A percentile compares a stretch with the other conserved stretches of the same genome.
Evolutionary conservation across 2,888 invertebrate species (phyloP).

Genomic region (Phortica magna): DNA sequence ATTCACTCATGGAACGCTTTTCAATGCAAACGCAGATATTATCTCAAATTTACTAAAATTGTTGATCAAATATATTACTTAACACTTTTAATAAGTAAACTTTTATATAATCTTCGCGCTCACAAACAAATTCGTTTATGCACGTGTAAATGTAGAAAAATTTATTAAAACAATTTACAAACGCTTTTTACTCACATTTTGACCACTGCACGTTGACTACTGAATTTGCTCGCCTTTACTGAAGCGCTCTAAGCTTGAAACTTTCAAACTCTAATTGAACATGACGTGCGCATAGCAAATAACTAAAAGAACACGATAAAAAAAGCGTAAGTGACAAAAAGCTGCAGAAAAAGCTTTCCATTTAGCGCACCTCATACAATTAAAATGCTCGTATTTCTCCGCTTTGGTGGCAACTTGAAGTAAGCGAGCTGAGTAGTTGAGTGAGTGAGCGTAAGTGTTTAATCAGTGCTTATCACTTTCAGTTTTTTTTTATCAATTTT

Average conservation of each 20-base stretch:
- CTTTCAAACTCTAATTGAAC: background rate
- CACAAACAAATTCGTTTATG: no score
- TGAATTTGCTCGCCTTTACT: background rate
- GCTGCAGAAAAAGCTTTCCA: slow-evolving; percentile 19
- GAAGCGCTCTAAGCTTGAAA: slow-evolving; percentile 8
- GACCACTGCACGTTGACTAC: background rate
- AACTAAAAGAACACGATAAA: background rate
- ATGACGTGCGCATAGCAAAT: background rate
- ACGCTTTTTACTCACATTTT: no score
- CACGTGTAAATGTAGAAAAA: no score
- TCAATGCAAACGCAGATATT: no score
- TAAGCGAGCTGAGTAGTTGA: background rate
- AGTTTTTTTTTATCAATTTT: slow-evolving; percentile 28
- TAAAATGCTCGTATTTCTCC: background rate
- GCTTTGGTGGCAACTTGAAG: background rate
- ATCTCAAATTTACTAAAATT: no score
- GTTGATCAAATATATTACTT: no score
- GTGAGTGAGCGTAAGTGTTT: slow-evolving; percentile 1
- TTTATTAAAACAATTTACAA: no score
- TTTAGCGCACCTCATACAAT: background rate
- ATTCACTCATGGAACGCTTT: no score
- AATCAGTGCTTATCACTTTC: slow-evolving; percentile 23
- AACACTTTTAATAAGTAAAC: no score
- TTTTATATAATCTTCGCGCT: no score
- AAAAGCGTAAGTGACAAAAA: background rate